phyloP scores from a whole-genome alignment of 2,113 vertebrate species.

The Zootoca vivipara region DNA sequence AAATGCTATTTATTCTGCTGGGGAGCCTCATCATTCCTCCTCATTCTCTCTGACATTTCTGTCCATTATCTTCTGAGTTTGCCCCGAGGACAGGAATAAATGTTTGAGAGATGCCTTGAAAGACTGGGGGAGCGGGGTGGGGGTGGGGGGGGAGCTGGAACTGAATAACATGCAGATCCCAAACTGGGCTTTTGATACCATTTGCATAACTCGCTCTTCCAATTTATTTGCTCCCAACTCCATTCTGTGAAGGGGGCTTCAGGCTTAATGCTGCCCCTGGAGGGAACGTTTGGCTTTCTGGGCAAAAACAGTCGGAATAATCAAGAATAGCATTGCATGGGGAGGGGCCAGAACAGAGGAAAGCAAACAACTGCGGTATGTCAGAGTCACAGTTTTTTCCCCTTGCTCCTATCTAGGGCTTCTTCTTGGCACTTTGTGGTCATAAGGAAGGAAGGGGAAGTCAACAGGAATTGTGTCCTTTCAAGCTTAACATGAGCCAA shows the following conservation, averaged over 20 bases:
- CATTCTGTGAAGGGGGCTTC: slow-evolving; percentile 28
- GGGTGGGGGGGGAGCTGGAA: neutral
- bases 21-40: slow-evolving; percentile 55
- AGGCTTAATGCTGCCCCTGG: slow-evolving; percentile 41
- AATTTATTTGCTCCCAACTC: slow-evolving; percentile 39
- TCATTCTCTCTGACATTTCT: slow-evolving; percentile 59
- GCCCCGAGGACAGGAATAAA: slow-evolving; percentile 58
- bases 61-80: slow-evolving; percentile 62
- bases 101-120: slow-evolving; percentile 57
- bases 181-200: neutral
- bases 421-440: too few relatives aligned
- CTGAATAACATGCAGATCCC: slow-evolving; percentile 60
- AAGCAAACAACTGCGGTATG: neutral
- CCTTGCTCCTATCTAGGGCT: too few relatives aligned
- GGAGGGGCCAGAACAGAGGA: slow-evolving; percentile 13
- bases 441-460: too few relatives aligned
- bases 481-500: too few relatives aligned
- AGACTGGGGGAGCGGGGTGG: neutral
- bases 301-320: slow-evolving; percentile 27
- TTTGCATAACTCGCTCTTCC: slow-evolving; percentile 7
- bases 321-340: slow-evolving; percentile 20
- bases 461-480: too few relatives aligned
- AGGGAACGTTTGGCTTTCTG: slow-evolving; percentile 29
- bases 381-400: neutral
- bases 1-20: slow-evolving; percentile 55